Conservation (phyloP, 2,888 invertebrate species). For the Drosophila macrothrix region DNA sequence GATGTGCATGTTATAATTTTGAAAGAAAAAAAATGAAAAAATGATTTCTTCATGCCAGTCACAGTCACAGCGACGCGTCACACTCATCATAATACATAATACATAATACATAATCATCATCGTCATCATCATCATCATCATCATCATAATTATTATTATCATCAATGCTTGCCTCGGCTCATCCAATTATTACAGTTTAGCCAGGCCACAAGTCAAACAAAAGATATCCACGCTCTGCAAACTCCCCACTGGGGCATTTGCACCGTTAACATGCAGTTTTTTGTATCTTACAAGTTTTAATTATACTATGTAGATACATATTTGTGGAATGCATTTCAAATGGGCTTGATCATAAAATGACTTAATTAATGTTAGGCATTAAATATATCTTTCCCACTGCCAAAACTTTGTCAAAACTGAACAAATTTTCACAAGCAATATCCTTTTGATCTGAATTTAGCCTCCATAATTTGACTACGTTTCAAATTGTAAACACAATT, state of each 20-base stretch:
- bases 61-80: conserved; percentile 57
- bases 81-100: conserved; percentile 68
- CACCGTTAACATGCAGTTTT: not conserved
- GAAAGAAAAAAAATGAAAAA: conserved; percentile 49
- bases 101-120: conserved; percentile 43
- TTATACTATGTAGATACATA: conserved; percentile 21
- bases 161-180: conserved; percentile 40
- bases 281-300: conserved; percentile 21
- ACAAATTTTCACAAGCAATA: no score
- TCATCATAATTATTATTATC: conserved; percentile 18
- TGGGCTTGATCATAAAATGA: not conserved
- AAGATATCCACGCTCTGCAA: conserved; percentile 40
- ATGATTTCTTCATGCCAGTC: conserved; percentile 78
- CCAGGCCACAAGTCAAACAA: conserved; percentile 75
- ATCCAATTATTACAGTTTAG: conserved; percentile 80
- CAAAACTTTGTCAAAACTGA: not conserved
- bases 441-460: not conserved
- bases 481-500: not conserved
- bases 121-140: conserved; percentile 22
- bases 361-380: not conserved
- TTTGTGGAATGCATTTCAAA: conserved; percentile 5
- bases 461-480: not conserved
- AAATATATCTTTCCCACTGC: not conserved
- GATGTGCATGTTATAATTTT: conserved; percentile 81
- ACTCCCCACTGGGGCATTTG: not conserved